Evolutionary conservation across 1,140 invertebrate species (phyloP), one percentile per base, ranked within the genome.

Genomic region (Ptiloglossa arizonensis): DNA sequence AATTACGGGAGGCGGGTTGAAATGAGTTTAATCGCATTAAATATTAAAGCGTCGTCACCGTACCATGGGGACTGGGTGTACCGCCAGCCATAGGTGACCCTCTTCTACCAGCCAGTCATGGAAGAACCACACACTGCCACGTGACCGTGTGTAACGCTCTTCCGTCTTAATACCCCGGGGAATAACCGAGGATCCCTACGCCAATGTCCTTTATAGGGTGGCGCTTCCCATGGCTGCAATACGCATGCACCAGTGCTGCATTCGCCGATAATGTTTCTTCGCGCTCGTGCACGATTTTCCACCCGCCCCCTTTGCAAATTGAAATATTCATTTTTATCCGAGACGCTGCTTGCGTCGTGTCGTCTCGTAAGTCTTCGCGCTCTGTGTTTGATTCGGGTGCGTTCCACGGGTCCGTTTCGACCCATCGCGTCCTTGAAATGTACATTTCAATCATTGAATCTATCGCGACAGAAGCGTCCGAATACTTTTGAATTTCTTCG

Each of bases 21-120:
- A 88, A 90, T 87, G 89, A 91, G 88, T 90, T 92, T 92, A 91
- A 91, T 92, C 89, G 87, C 89, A 91, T 92, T 85, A 92, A 91
- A 90, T 91, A 92, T 91, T 92, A 86, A 92, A 90, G 86, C 86
- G 82, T 88, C 88, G 87, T 89, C 86, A 87, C 87, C 83, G 88
- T 86, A 83, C 69, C 85, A 79, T 81, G 79, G 56, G 54, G 52
- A 62, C 70, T n/a, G 44, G 57, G 57, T 70, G 74, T 62, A 71
- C 67, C 66, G 46, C 19, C 73, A 60, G 64, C 73, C 74, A 60
- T 77, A 70, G 66, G 74, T 69, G 74, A 71, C 32, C 50, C 38
- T 74, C 77, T 52, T 79, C 60, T 46, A 32, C 73, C 62, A 73
- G 63, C 70, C 62, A 72, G 79, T 82, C 74, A 79, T 82, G 64